Evolutionary conservation across 2,113 vertebrate species (phyloP), one percentile per base, ranked within the genome.

Genomic region (Oplegnathus fasciatus): DNA sequence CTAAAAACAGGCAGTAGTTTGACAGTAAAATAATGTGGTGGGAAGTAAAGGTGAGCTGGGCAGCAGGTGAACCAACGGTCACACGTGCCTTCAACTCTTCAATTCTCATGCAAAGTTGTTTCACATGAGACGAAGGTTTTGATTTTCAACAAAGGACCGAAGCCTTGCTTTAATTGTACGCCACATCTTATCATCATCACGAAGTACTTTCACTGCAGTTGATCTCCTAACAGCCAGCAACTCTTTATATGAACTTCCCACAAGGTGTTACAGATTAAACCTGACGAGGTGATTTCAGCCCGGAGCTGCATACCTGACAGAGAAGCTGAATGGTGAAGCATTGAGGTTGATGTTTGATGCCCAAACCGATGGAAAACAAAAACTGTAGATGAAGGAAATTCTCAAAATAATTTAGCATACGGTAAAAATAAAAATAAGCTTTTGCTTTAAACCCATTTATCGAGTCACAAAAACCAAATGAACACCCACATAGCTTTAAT

Each of bases 401-500:
- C 13, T 65, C 0, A 13, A 48, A n/a, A 58, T 40, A 14, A 42
- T 18, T 4, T 0, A 44, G 26, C 15, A 28, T 44, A 8, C 46
- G n/a, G n/a, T 37, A 37, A 37, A 37, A 37, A 9, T 24, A 34
- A 37, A 71, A 54, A 37, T 8, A 55, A 57, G 17, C 48, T 75
- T 52, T 40, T 46, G 50, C 24, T 50, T 2, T 52, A 24, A 66
- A 69, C 1, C 17, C 13, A 26, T 69, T 61, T n/a, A 62, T 9
- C 2, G 1, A 42, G 62, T 28, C 58, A 62, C 22, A 61, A 48
- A 77, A 66, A 44, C 8, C 13, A 58, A 80, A 84, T 24, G 58
- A 79, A 18, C 60, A 90, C 68, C 44, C 73, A 60, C 11, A 69
- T 20, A 62, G 42, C 73, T 77, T 81, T 64, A 66, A 81, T 83